Evolutionary conservation across 2,888 invertebrate genomes (phyloP).

Genomic region (Doris montereyensis): DNA sequence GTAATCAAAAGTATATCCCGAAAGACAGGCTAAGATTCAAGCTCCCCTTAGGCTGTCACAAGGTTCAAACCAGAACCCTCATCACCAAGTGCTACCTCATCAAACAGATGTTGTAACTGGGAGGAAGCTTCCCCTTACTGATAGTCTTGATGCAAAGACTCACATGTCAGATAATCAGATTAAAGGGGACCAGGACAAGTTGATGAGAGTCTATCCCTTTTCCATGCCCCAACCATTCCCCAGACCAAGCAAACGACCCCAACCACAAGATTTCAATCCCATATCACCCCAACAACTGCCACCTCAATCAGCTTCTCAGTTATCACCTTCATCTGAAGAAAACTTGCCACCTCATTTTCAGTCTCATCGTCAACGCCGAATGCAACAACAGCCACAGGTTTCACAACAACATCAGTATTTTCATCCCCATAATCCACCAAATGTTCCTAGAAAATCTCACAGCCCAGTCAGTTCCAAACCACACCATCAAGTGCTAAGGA

Average conservation of each 20-base stretch:
- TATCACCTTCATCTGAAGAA: conserved; percentile 14
- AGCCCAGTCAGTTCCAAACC: neutral
- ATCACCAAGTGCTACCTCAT: too few relatives aligned
- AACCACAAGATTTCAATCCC: conserved; percentile 30
- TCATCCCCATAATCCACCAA: neutral
- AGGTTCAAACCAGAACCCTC: too few relatives aligned
- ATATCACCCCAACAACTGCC: conserved; percentile 7
- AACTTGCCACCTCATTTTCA: neutral
- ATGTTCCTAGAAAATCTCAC: neutral
- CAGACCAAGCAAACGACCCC: conserved; percentile 41
- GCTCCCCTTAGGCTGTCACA: too few relatives aligned
- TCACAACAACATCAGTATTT: neutral
- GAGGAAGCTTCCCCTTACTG: too few relatives aligned
- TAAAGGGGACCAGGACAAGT: too few relatives aligned
- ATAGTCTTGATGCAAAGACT: too few relatives aligned
- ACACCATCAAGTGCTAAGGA: neutral
- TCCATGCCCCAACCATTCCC: too few relatives aligned
- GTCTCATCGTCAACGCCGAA: conserved; percentile 15
- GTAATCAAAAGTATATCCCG: too few relatives aligned
- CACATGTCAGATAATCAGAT: too few relatives aligned
- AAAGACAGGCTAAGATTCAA: too few relatives aligned
- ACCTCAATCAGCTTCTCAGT: neutral
- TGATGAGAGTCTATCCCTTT: too few relatives aligned
- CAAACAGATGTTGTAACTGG: too few relatives aligned
- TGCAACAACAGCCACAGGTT: neutral